Evolutionary conservation across 2,113 vertebrate genomes (phyloP), one percentile per base, ranked within the genome.

Genomic region (Podocnemis expansa): DNA sequence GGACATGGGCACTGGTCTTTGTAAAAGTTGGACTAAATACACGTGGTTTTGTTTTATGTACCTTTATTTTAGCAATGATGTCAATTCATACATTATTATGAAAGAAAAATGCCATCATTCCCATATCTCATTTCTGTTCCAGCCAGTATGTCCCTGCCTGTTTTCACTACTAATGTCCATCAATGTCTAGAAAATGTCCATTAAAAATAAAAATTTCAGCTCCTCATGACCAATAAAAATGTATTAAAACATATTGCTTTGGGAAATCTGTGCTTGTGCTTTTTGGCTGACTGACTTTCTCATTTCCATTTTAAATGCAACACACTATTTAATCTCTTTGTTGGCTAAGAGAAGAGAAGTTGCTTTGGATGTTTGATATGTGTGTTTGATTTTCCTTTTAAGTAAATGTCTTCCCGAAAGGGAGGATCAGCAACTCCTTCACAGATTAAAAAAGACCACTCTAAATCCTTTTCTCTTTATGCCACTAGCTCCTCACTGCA

Each of bases 1-100:
- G 2, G 58, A 60, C 58, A 60, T 7, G 14, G 58, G 56, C 56
- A 58, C 11, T 58, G 45, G 49, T 10, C 34, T 88, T 84, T 54
- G 19, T 10, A 56, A 9, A 38, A 2, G 2, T 11, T 4, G 31
- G 10, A 56, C 1, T 12, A 2, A 63, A 3, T 55, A 4, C 8
- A 38, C 29, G 24, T 1, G 29, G 16, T 47, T 60, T 60, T 60
- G 14, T 60, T 60, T 58, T 29, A 60, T 2, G 51, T 38, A 3
- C 45, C 14, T 60, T 34, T 58, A 21, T 87, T 58, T 31, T 38
- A 81, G 22, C 79, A 88, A 91, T 22, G 1, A 31, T 34, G 16
- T 19, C 21, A 34, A 63, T 82, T 31, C 43, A 17, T 54, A 38
- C 21, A 54, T 16, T 25, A 41, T 2, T 9, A 29, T 73, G 86